A percentile compares a stretch with the other conserved stretches of the same genome.
Conservation (phyloP, 2,888 invertebrate genomes). For the Halictus quadricinctus region DNA sequence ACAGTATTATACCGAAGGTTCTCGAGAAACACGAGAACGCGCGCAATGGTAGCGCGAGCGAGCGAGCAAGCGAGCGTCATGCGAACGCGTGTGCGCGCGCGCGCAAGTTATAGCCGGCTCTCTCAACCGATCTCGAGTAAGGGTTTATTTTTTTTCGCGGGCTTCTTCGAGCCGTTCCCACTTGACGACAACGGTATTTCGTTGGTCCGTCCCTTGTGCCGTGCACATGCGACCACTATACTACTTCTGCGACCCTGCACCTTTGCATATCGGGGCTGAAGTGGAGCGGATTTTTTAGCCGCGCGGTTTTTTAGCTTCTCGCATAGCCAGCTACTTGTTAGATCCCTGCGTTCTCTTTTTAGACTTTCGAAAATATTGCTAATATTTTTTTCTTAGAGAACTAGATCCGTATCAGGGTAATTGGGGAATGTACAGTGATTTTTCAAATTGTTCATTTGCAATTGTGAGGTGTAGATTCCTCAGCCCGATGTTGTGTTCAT, state of each 20-base stretch:
- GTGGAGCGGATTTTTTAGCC: neutral
- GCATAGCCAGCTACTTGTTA: neutral
- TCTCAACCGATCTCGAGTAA: neutral
- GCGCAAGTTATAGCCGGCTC: neutral
- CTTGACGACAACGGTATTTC: neutral
- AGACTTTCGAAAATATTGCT: neutral
- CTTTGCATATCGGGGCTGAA: neutral
- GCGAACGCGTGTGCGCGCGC: neutral
- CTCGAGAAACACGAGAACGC: slow-evolving; percentile 30
- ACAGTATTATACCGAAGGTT: slow-evolving; percentile 37
- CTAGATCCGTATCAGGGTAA: no score
- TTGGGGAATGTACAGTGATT: no score
- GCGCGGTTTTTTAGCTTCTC: neutral
- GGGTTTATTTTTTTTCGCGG: neutral
- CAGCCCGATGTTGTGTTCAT: neutral
- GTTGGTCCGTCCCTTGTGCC: neutral
- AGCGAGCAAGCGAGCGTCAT: neutral
- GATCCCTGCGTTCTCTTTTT: neutral
- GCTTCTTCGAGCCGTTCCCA: neutral
- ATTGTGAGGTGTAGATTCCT: no score
- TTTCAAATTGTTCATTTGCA: no score
- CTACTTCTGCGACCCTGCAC: neutral
- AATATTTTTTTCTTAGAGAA: neutral
- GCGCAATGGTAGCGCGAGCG: neutral
- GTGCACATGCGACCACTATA: neutral